phyloP scores from a whole-genome alignment of 2,113 vertebrate genomes.

The Orthochromis malagaraziensis region DNA sequence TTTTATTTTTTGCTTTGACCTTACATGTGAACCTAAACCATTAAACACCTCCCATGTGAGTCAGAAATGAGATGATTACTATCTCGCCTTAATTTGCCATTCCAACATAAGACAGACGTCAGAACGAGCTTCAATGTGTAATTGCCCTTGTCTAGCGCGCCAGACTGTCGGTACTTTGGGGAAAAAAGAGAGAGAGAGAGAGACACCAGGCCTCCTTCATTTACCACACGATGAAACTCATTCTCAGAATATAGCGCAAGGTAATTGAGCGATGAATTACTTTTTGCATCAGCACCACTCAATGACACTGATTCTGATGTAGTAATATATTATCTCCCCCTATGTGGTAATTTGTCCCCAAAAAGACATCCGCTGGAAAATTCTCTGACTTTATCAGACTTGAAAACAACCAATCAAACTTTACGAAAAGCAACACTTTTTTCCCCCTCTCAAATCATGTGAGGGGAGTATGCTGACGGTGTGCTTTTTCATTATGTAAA shows the following conservation, averaged over 20 bases:
- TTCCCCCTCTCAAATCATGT: not conserved
- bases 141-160: conserved; percentile 40
- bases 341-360: conserved; percentile 28
- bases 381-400: not conserved
- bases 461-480: not conserved
- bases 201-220: conserved; percentile 38
- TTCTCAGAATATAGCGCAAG: conserved; percentile 35
- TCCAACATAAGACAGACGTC: conserved; percentile 19
- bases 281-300: conserved; percentile 55
- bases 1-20: conserved; percentile 11
- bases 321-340: conserved; percentile 46
- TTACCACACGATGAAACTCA: conserved; percentile 42
- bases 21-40: not conserved
- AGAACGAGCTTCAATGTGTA: not conserved
- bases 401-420: not conserved
- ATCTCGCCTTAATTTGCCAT: conserved; percentile 26
- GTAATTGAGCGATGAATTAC: conserved; percentile 64
- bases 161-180: conserved; percentile 23
- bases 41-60: not conserved
- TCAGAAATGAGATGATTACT: conserved; percentile 27
- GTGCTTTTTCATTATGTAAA: conserved; percentile 8
- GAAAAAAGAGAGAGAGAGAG: not conserved
- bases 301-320: conserved; percentile 49
- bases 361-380: conserved; percentile 22
- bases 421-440: not conserved